Percentiles rank a stretch among this genome's conserved stretches.
phyloP scores from a whole-genome alignment of 2,113 vertebrate genomes.

The Marmota flaviventris region DNA sequence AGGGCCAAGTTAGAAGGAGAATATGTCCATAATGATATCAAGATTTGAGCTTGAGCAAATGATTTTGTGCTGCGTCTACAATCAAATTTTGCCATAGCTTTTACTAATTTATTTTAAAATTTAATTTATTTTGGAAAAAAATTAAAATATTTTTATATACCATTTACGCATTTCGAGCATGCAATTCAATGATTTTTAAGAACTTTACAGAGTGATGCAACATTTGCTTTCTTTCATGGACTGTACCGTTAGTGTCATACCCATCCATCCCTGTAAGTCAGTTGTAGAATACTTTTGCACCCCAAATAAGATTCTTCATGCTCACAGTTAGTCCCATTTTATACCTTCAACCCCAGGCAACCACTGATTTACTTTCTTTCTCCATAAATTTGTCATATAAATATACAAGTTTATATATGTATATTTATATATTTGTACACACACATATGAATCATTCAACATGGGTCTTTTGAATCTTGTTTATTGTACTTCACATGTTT shows the following conservation, averaged over 20 bases:
- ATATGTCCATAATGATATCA: background rate
- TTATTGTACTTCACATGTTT: constrained; percentile 8
- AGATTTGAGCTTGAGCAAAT: background rate
- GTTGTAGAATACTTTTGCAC: background rate
- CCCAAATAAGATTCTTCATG: background rate
- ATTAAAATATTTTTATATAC: background rate
- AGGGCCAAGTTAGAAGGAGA: background rate
- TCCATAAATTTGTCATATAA: background rate
- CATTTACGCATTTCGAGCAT: background rate
- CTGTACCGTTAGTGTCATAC: too few species aligned
- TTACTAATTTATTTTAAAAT: background rate
- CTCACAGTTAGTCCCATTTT: background rate
- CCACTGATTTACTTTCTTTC: background rate
- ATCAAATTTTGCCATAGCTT: background rate
- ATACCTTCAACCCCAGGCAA: background rate
- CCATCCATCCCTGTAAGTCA: background rate
- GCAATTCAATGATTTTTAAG: background rate
- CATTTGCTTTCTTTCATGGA: too few species aligned
- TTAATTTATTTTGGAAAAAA: background rate
- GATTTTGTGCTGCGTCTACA: background rate
- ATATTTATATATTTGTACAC: too few species aligned
- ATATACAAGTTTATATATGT: background rate
- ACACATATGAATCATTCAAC: background rate
- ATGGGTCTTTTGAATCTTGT: background rate
- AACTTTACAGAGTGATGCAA: background rate